Base-by-base conservation (phyloP, 1,140 invertebrate species). In the Polypedilum pembai region DNA sequence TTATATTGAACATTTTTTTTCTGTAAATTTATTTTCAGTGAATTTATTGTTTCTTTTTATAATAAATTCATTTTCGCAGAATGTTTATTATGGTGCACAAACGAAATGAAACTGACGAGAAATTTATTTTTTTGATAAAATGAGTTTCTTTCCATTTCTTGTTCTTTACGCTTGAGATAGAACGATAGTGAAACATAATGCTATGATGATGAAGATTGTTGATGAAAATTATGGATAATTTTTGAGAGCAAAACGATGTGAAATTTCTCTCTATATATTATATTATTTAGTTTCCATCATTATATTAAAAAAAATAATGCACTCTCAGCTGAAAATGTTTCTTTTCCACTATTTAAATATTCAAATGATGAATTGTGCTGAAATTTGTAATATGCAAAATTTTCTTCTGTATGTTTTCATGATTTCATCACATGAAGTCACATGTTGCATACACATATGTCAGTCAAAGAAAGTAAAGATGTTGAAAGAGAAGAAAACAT, bases 221-320 rank as follows among this genome's bases (percentile, higher is more conserved):
- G 65, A 8, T 69, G 65, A 69, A 69, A 69, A 69, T 21, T 69
- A 21, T 20, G 17, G 45, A 69, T 69, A 69, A 69, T 69, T 69
- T 69, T 69, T 69, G 17, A 69, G 17, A 69, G 20, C 65, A 69
- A 21, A 69, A 56, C 45, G 45, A n/a, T 56, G 45, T 12, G n/a
- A 56, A 56, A 56, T 56, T 56, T 56, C 45, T 56, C 5, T 33
- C 45, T 56, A 15, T 12, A 12, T 56, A 56, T 15, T 56, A n/a
- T 56, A 33, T 33, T 33, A 33, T 33, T 33, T 56, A 56, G 3
- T 15, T 56, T 56, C 8, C 1, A n/a, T 56, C 45, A 56, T 56
- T 15, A 33, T 33, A 33, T 33, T 33, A 33, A 5, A 33, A 33
- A 5, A 33, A 33, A 33, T 33, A 33, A 33, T 33, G 24, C 24